Evolutionary conservation across 2,113 vertebrate genomes (phyloP), one percentile per base, ranked within the genome.

Genomic region (Trachemys scripta): DNA sequence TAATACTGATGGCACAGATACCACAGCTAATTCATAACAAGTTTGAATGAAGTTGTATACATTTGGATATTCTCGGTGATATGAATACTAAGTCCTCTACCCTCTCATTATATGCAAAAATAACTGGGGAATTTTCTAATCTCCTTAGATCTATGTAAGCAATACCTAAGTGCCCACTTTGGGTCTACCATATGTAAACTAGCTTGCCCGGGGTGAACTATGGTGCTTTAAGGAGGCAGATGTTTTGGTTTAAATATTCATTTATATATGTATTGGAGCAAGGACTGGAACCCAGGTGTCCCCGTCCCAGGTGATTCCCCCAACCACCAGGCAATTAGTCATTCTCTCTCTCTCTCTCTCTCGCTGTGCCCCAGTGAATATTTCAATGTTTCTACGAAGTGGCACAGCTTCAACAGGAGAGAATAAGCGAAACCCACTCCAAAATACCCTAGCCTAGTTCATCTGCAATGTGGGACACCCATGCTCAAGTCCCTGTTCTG

Each of bases 131-230:
- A 82, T 92, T 90, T 94, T 22, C 54, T 89, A 13, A 75, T 76
- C 4, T 3, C 10, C 47, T 87, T 19, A 85, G 2, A 12, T 81
- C 5, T n/a, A 10, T 5, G 24, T 78, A 81, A 82, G 84, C 4
- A 19, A 25, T 11, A 31, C 16, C n/a, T 3, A 80, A 72, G 50
- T 49, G 45, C 35, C 49, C 3, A 35, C 45, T 81, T 91, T 53
- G 16, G 1, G 0, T 27, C 53, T 50, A 0, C 81, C 0, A 0
- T 19, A 11, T 88, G 17, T 90, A 35, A 51, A 38, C 12, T 51
- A 56, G 22, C 42, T 38, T 42, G 20, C 38, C 22, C 10, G 6
- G 53, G 38, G 75, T 31, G 81, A 25, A 11, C 5, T n/a, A 10
- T 4, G 62, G 13, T 10, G 1, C 12, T 69, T 90, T 76, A 49